Percentiles rank a stretch among this genome's conserved stretches.
Evolutionary conservation across 2,113 vertebrate genomes (phyloP).

Genomic region (Podilymbus podiceps): DNA sequence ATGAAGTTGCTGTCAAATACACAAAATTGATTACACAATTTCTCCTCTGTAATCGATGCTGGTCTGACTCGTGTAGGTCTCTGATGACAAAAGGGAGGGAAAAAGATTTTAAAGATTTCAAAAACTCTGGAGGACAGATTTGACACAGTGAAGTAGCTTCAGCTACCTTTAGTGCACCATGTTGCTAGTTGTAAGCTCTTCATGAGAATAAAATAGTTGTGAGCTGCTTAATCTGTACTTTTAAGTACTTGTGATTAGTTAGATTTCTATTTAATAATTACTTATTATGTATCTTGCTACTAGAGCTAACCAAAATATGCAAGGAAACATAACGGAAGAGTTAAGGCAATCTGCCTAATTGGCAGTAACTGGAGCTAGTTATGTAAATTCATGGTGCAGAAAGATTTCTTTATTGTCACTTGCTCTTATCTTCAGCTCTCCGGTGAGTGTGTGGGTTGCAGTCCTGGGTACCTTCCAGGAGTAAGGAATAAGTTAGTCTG

Average conservation of each 20-base stretch:
- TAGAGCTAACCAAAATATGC: not conserved
- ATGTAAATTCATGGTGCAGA: conserved; percentile 8
- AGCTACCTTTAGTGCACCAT: not conserved
- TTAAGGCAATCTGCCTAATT: not conserved
- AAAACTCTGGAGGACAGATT: not conserved
- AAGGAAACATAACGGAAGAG: not conserved
- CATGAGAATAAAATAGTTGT: not conserved
- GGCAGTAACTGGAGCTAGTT: conserved; percentile 3
- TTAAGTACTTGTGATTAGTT: not conserved
- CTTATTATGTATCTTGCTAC: not conserved
- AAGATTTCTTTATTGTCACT: not conserved
- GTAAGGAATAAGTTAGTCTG: not conserved
- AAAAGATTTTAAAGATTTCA: not conserved
- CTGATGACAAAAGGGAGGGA: not conserved
- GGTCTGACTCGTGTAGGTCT: not conserved
- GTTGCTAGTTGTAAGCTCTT: not conserved
- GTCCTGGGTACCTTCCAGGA: not conserved
- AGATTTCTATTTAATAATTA: not conserved
- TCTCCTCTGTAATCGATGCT: not conserved
- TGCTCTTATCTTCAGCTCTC: not conserved
- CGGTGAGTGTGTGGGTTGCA: not conserved
- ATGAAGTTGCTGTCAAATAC: not conserved
- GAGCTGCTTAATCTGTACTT: not conserved
- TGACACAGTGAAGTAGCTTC: not conserved
- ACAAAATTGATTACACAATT: not conserved